phyloP scores from a whole-genome alignment of 64 coral and sea anemone genomes.

The Acropora yongei region DNA sequence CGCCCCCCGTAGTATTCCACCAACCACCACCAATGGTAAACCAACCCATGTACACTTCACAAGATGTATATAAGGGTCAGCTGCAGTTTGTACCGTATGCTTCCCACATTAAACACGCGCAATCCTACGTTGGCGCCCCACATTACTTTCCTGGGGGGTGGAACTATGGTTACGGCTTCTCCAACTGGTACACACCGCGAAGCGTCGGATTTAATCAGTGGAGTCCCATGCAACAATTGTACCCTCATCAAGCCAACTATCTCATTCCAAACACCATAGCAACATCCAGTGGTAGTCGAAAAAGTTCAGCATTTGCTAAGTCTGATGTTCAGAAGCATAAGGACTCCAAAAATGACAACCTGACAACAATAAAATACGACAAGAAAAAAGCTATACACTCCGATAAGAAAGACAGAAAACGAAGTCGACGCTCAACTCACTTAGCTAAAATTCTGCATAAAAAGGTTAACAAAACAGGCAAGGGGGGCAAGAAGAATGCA shows the following conservation, averaged over 20 bases:
- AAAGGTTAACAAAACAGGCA: conserved; percentile 14
- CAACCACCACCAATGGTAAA: conserved; percentile 75
- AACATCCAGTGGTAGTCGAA: neutral
- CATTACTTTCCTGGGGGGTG: conserved; percentile 67
- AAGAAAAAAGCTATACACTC: neutral
- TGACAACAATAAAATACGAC: neutral
- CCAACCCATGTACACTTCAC: conserved; percentile 68
- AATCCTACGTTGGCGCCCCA: conserved; percentile 68
- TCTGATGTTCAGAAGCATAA: conserved; percentile 16
- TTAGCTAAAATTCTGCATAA: neutral
- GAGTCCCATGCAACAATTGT: neutral
- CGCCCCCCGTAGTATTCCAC: conserved; percentile 87
- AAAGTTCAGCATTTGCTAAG: conserved; percentile 24
- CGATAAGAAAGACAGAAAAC: neutral
- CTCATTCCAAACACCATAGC: neutral
- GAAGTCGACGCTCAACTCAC: neutral
- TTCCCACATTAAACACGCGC: conserved; percentile 38
- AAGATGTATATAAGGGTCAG: conserved; percentile 71
- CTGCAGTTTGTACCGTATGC: conserved; percentile 52
- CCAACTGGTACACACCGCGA: neutral
- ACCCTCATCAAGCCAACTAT: neutral
- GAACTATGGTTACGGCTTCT: conserved; percentile 53
- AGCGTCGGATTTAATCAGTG: neutral
- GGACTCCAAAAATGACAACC: neutral
- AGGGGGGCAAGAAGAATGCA: conserved; percentile 81